Base-by-base conservation (phyloP, 2,888 invertebrate species). In the Koerneria pararmatus region DNA sequence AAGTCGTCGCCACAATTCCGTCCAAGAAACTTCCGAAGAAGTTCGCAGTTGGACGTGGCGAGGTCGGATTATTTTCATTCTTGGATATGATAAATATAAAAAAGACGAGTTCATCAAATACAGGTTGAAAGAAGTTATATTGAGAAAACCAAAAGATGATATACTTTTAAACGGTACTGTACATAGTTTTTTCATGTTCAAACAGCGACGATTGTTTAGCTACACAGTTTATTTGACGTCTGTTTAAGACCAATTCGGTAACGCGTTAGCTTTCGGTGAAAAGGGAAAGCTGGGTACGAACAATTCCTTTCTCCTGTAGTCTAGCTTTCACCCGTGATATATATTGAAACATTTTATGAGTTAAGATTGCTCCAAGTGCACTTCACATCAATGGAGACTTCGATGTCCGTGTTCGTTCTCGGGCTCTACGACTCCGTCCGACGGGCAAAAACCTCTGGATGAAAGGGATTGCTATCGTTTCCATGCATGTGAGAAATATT, bases 1-100 rank as follows among this genome's bases (percentile, higher is more conserved):
- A 97, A 88, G 94, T 78, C n/a, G 80, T 81, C 11, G 80, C 80
- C 35, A 77, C 78, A 1, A 81, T 81, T 65, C 82, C 82, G 37
- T 75, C 74, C 69, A 81, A 81, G 71, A 78, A 77, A 61, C 67
- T 81, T 31, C 80, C 82, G 32, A 81, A 81, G 71, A 70, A 70
- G 2, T 73, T 69, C 59, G 49, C 69, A 0, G 56, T 58, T 34
- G 65, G 75, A 69, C 71, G 68, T n/a, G 68, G 66, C 34, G 68
- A 75, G 65, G 77, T 75, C 27, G 34, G n/a, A 53, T 31, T 24
- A 22, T 27, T 22, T 22, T 11, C 15, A n/a, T 15, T n/a, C 1
- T 54, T 24, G 19, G 15, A n/a, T 24, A n/a, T 31, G 22, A n/a
- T 46, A 22, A 8, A 32, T n/a, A n/a, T n/a, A n/a, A n/a, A n/a